Base-by-base conservation (phyloP, 1,140 invertebrate genomes). In the Drosophila bocqueti region DNA sequence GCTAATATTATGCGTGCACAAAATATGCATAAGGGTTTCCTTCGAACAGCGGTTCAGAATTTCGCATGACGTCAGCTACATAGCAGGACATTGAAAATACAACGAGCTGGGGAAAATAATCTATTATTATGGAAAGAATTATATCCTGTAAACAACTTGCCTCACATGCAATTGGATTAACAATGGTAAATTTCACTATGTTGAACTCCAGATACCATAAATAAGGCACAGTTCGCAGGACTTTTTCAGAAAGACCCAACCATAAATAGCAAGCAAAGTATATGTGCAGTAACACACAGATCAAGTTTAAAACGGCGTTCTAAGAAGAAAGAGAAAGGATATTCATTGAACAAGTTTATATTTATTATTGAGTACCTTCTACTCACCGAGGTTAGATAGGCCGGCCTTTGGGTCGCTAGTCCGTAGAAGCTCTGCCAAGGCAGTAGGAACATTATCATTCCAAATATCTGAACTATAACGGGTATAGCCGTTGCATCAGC, bases 101-200 rank as follows among this genome's bases (percentile, higher is more conserved):
- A 11, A 57, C 2, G 26, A 57, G 36, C 54, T 57, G 54, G 11
- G 36, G 21, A 40, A 24, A 7, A 26, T 8, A 11, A 11, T 11
- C 0, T 26, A 11, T 40, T 11, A 26, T 2, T 26, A 40, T 2
- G 6, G 15, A 3, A 40, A 40, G 4, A 0, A 57, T 6, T 5
- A 24, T 26, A 26, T n/a, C 2, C 5, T 40, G 36, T 11, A 40
- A 40, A 1, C 9, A n/a, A 57, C 54, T 40, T 57, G 21, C 54
- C 36, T 57, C 54, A n/a, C 11, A 40, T 57, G 36, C 21, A 38
- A 57, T 57, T n/a, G 54, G 36, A n/a, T 26, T 57, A 57, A 57
- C 2, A 26, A 57, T 57, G 54, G 15, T 7, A 24, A 11, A 57
- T n/a, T 57, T 40, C 3, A 40, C 7, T 9, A 57, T 26, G 10